Conservation (phyloP, 2,113 vertebrate genomes). For the Emberiza fucata region DNA sequence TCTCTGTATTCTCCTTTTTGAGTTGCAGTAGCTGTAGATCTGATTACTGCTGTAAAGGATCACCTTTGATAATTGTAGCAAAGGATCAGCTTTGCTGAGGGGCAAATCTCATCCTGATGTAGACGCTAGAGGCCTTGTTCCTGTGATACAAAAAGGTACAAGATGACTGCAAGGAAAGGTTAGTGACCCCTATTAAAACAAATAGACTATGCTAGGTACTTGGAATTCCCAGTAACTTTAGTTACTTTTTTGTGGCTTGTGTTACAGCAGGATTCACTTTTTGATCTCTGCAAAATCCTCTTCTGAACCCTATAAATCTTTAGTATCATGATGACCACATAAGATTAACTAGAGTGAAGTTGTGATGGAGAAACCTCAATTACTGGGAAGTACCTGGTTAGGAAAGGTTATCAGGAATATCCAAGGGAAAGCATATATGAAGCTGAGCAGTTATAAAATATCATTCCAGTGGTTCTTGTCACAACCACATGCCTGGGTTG, state of each 20-base stretch:
- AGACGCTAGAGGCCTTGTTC: neutral
- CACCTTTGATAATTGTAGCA: neutral
- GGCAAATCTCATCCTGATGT: neutral
- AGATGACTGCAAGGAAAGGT: neutral
- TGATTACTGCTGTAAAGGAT: neutral
- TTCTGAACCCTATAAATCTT: neutral
- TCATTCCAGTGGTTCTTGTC: neutral
- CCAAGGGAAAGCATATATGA: neutral
- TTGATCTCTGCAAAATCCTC: neutral
- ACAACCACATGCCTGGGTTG: neutral
- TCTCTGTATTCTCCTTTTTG: neutral
- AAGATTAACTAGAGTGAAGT: neutral
- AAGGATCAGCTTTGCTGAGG: neutral
- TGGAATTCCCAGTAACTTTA: conserved; percentile 7
- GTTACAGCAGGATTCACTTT: neutral
- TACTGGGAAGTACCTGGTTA: neutral
- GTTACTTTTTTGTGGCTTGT: neutral
- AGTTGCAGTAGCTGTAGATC: neutral
- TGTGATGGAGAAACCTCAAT: neutral
- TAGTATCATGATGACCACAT: neutral
- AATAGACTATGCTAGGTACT: neutral
- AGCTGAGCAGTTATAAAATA: neutral
- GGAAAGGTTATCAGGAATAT: neutral
- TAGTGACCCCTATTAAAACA: neutral
- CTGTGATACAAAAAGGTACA: neutral